Percentiles rank a stretch among this genome's conserved stretches.
phyloP scores from a whole-genome alignment of 2,888 invertebrate genomes.

The Drosophila colorata region DNA sequence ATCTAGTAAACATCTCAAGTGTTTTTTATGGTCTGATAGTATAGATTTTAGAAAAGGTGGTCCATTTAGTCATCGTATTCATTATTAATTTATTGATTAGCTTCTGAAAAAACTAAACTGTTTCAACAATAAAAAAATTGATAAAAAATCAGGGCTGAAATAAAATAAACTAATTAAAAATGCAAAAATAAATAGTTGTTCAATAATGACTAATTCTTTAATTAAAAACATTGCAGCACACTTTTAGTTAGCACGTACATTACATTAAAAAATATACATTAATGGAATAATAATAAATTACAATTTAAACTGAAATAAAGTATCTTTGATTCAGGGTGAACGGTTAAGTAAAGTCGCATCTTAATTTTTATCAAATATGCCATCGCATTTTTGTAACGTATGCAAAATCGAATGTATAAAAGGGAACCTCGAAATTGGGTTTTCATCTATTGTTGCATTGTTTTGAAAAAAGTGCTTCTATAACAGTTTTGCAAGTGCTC shows the following conservation, averaged over 20 bases:
- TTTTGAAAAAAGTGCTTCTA: slow-evolving; percentile 54
- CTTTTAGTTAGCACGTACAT: slow-evolving; percentile 71
- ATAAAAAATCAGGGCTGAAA: slow-evolving; percentile 26
- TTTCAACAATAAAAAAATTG: slow-evolving; percentile 36
- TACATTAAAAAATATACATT: slow-evolving; percentile 68
- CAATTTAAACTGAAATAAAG: slow-evolving; percentile 33
- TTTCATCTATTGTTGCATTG: slow-evolving; percentile 33
- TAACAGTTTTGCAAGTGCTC: slow-evolving; percentile 63
- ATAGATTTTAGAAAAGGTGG: slow-evolving; percentile 80
- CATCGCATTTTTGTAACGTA: not conserved
- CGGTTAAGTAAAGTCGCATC: slow-evolving; percentile 4
- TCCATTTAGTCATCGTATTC: slow-evolving; percentile 83
- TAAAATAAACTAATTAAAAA: slow-evolving; percentile 21
- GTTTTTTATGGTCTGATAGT: slow-evolving; percentile 42
- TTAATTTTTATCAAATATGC: no score
- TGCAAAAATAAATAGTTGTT: slow-evolving; percentile 25
- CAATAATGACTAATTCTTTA: slow-evolving; percentile 59
- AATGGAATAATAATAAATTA: slow-evolving; percentile 51
- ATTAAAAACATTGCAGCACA: slow-evolving; percentile 76
- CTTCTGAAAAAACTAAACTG: slow-evolving; percentile 42
- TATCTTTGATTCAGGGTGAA: slow-evolving; percentile 31
- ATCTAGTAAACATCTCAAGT: slow-evolving; percentile 54
- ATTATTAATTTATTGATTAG: slow-evolving; percentile 72
- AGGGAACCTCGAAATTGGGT: slow-evolving; percentile 6
- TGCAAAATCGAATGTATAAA: not conserved